These are phyloP conservation scores for Leguminivora glycinivorella DNA, from an alignment of 1,140 invertebrate species.

Conservation along the genomic window DNA sequence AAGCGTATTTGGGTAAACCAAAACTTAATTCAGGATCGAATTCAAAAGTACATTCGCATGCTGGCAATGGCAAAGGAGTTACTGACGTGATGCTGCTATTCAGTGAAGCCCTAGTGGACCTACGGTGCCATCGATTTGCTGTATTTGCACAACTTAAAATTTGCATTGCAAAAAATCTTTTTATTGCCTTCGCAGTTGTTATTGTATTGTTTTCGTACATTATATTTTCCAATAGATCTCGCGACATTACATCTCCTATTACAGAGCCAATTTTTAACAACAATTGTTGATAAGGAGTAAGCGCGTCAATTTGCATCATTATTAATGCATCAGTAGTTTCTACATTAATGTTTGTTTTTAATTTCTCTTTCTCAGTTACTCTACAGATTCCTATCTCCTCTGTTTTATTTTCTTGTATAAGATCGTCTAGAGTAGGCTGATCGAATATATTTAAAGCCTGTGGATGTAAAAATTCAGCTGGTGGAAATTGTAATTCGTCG, in stretches of 20 bases:
- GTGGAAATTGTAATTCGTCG: conserved; percentile 62
- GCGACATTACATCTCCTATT: conserved; percentile 73
- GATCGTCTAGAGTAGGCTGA: conserved; percentile 50
- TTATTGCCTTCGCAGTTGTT: conserved; percentile 68
- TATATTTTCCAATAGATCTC: conserved; percentile 71
- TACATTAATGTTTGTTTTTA: conserved; percentile 62
- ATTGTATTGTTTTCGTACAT: conserved; percentile 72
- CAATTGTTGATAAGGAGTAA: conserved; percentile 76
- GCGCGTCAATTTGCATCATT: conserved; percentile 76
- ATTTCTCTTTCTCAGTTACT: conserved; percentile 55
- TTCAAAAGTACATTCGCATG: conserved; percentile 68
- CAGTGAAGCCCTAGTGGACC: conserved; percentile 37
- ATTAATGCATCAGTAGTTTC: conserved; percentile 74
- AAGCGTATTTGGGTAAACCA: conserved; percentile 75
- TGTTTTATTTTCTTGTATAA: conserved; percentile 48
- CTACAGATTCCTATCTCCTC: conserved; percentile 57
- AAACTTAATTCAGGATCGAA: conserved; percentile 50
- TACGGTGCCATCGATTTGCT: conserved; percentile 42
- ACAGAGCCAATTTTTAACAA: conserved; percentile 78
- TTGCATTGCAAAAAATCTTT: conserved; percentile 66
- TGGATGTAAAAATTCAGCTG: conserved; percentile 49
- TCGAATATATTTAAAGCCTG: conserved; percentile 53
- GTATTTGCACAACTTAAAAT: conserved; percentile 64
- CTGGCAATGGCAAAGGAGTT: conserved; percentile 41
- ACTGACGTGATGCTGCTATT: conserved; percentile 36